phyloP scores from a whole-genome alignment of 2,888 invertebrate species.

The Trachelus troglodyta region DNA sequence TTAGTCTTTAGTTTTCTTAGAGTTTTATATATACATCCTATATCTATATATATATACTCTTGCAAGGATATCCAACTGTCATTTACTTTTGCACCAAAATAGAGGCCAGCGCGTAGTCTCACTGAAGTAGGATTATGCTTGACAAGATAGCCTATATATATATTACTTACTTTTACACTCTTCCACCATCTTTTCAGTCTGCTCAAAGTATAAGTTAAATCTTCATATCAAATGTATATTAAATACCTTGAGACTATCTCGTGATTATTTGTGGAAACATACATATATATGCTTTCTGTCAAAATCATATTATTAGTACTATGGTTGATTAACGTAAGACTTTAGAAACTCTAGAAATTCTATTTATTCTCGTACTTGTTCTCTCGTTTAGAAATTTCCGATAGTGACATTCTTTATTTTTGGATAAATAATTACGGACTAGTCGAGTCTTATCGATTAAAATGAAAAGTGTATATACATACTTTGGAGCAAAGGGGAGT shows the following conservation, averaged over 20 bases:
- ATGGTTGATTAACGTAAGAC: neutral
- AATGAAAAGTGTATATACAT: neutral
- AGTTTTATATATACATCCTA: slow-evolving; percentile 14
- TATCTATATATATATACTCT: slow-evolving; percentile 33
- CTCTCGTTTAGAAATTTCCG: neutral
- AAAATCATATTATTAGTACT: neutral
- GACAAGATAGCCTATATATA: slow-evolving; percentile 22
- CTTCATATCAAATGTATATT: neutral
- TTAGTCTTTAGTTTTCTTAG: slow-evolving; percentile 48
- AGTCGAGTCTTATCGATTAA: neutral
- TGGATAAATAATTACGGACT: neutral
- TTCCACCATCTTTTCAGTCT: neutral
- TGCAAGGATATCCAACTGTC: slow-evolving; percentile 46
- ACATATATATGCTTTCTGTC: neutral
- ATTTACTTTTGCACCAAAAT: slow-evolving; percentile 51
- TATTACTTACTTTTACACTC: neutral
- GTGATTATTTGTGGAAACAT: neutral
- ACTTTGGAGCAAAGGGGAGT: neutral
- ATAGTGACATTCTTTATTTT: neutral
- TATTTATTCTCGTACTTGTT: neutral
- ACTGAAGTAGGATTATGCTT: slow-evolving; percentile 45
- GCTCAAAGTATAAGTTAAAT: neutral
- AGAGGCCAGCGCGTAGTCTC: slow-evolving; percentile 53
- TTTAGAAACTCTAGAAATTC: neutral
- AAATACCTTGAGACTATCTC: neutral